Base-by-base conservation (phyloP, 2,888 invertebrate species). In the Eupithecia abbreviata region DNA sequence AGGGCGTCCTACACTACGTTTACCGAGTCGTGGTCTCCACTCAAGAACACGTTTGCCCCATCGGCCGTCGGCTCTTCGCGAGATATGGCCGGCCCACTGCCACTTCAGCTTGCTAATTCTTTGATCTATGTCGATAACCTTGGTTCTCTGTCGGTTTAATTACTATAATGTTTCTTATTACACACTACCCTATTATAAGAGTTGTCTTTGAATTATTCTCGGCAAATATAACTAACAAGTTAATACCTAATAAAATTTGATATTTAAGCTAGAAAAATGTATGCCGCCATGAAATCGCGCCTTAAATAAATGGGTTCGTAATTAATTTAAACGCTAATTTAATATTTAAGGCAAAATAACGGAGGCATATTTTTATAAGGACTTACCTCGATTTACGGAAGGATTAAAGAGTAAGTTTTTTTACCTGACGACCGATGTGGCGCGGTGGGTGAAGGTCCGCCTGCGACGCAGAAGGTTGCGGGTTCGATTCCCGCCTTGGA, bases 321-420 rank as follows among this genome's bases (percentile, higher is more conserved):
- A 94, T 94, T 93, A 94, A 93, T 93, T 92, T 94, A 94, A 94
- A 93, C 94, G 94, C 85, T 91, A 88, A 92, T 90, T 92, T 92
- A 92, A 93, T 93, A 92, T 93, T 92, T 91, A 90, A 93, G 90
- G 90, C 84, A 88, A 90, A 90, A 85, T 86, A 80, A 85, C 84
- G 88, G 90, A 91, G 90, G 88, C 86, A 90, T 90, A 77, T 92
- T 91, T 93, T 92, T 91, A 91, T 91, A 89, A 91, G 90, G 88
- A 90, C 90, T 90, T 91, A 90, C 68, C 12, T 89, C 88, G 85
- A 87, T 84, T 86, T 85, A 81, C 83, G 84, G 85, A 88, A 91
- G 87, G 71, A n/a, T n/a, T 45, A 67, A 2, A 66, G 5, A 66
- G 42, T 41, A 15, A 42, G 30, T 65, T 41, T 5, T 15, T 9